phyloP scores from a whole-genome alignment of 2,888 invertebrate genomes.

The Peribatodes rhomboidaria region DNA sequence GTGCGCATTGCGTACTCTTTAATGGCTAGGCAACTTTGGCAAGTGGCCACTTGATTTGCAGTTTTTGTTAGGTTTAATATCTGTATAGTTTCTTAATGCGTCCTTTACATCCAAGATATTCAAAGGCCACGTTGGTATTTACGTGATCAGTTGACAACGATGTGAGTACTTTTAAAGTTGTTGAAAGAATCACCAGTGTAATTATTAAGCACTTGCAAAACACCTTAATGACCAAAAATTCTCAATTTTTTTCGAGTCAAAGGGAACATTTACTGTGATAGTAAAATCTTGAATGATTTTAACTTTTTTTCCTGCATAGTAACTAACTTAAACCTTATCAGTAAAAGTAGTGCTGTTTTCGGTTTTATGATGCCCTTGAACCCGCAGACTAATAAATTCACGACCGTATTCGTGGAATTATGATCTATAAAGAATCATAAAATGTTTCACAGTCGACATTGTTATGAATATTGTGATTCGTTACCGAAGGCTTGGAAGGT shows the following conservation, averaged over 20 bases:
- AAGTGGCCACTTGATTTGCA: constrained; percentile 16
- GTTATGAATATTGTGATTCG: constrained; percentile 28
- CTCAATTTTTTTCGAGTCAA: no score
- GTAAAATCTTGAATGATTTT: neutral
- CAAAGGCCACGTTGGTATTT: neutral
- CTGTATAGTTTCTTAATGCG: neutral
- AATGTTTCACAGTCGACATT: constrained; percentile 14
- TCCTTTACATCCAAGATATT: neutral
- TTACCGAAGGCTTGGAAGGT: constrained; percentile 25
- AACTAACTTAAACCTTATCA: neutral
- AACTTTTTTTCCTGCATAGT: neutral
- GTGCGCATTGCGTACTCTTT: constrained; percentile 45
- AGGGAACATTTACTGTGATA: neutral
- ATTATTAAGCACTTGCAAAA: no score
- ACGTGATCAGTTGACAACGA: neutral
- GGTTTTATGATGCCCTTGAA: constrained; percentile 13
- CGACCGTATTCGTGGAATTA: constrained; percentile 10
- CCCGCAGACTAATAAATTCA: constrained; percentile 5
- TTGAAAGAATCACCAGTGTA: no score
- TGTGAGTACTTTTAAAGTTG: neutral
- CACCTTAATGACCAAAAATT: no score
- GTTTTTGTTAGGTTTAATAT: constrained; percentile 16
- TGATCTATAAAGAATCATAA: constrained; percentile 27
- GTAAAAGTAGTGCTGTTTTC: neutral
- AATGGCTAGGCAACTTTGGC: constrained; percentile 34